Evolutionary conservation across 2,113 vertebrate species (phyloP), one percentile per base, ranked within the genome.

Genomic region (Lutjanus erythropterus): DNA sequence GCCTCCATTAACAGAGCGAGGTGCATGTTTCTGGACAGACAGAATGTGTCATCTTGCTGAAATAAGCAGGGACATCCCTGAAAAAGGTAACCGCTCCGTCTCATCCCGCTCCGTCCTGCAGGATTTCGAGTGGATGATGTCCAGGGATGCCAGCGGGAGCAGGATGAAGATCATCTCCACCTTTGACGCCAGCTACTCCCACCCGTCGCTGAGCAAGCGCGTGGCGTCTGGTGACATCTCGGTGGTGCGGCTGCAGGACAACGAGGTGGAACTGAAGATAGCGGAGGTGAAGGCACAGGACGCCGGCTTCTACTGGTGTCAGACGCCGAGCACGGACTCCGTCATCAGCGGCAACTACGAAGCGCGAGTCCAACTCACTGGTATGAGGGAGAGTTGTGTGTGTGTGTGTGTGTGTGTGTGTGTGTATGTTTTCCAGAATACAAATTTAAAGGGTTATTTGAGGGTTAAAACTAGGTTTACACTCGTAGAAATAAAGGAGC

Each of bases 41-140:
- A n/a, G n/a, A n/a, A n/a, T n/a, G n/a, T n/a, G n/a, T n/a, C n/a
- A n/a, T n/a, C n/a, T n/a, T n/a, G n/a, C n/a, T n/a, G n/a, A n/a
- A n/a, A n/a, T n/a, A n/a, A n/a, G n/a, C n/a, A n/a, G n/a, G n/a
- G n/a, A n/a, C n/a, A n/a, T n/a, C n/a, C n/a, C n/a, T n/a, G n/a
- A n/a, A n/a, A n/a, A n/a, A n/a, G n/a, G n/a, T n/a, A n/a, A n/a
- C n/a, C n/a, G n/a, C n/a, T n/a, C n/a, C n/a, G n/a, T 10, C 7
- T 1, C 9, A 2, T 21, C n/a, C 14, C 2, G 0, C 33, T 76
- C 60, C 39, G 9, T 25, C 33, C 33, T 42, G 9, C 96, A 98
- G 91, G 97, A 98, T 74, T 99, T 99, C 60, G 98, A 99, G 6
- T 99, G 97, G 97, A 90, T 85, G 74, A 94, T 96, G n/a, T 71